These are phyloP conservation scores for Acanthiza pusilla DNA, from an alignment of 2,797 vertebrate species.

Conservation along the genomic window DNA sequence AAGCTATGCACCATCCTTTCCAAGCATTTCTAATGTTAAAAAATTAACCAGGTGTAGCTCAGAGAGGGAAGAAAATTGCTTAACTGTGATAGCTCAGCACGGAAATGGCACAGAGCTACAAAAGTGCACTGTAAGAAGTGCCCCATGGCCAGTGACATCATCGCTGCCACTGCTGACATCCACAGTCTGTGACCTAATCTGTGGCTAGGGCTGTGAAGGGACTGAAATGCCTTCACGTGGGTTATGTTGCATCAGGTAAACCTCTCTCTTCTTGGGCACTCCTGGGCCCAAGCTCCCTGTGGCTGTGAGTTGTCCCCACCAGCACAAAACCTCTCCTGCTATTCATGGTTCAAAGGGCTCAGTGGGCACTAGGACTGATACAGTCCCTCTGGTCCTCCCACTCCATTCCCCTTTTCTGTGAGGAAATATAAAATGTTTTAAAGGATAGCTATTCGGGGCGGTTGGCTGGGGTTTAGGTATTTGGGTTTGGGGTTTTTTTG, in stretches of 20 bases:
- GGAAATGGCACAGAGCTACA: not conserved
- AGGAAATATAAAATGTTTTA: not conserved
- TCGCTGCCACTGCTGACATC: rapidly evolving
- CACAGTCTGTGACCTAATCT: not conserved
- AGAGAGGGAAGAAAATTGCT: not conserved
- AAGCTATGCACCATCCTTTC: not conserved
- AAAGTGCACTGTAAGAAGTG: not conserved
- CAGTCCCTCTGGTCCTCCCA: not conserved
- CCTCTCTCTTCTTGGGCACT: not conserved
- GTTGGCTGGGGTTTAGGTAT: not conserved
- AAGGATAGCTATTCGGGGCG: not conserved
- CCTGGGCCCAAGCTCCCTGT: not conserved
- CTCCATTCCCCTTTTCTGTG: not conserved
- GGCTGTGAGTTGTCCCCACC: not conserved
- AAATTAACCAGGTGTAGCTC: slow-evolving; percentile 1
- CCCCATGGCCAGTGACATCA: not conserved
- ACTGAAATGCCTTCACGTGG: rapidly evolving
- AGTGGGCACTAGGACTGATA: not conserved
- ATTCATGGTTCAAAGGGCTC: not conserved
- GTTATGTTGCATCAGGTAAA: not conserved
- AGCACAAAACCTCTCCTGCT: not conserved
- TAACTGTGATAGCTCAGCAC: not conserved
- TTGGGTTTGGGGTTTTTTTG: rapidly evolving
- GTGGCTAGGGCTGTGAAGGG: not conserved
- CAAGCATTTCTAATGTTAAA: slow-evolving; percentile 1